A percentile compares a stretch with the other conserved stretches of the same genome.
These are phyloP conservation scores for Glaucidium brasilianum DNA, from an alignment of 2,113 vertebrate species.

Conservation along the genomic window DNA sequence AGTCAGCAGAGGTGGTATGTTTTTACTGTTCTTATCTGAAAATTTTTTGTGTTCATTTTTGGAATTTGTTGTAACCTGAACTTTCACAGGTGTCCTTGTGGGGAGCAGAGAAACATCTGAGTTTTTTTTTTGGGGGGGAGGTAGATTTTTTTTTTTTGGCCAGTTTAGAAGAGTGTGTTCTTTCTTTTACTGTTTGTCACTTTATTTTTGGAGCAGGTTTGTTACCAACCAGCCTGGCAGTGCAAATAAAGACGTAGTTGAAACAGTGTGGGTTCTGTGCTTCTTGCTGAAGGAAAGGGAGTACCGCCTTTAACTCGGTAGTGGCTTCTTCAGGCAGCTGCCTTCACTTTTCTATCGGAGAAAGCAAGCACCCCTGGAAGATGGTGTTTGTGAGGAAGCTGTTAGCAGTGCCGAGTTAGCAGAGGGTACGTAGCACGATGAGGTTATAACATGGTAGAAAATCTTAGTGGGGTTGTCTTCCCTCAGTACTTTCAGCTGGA, in stretches of 20 bases:
- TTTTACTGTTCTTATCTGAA: constrained; percentile 33
- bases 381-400: background rate
- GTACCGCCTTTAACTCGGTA: background rate
- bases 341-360: fast-evolving
- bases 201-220: constrained; percentile 66
- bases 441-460: background rate
- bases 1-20: background rate
- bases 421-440: background rate
- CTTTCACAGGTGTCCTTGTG: background rate
- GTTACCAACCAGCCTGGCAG: constrained; percentile 2
- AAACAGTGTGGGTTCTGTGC: constrained; percentile 40
- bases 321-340: background rate
- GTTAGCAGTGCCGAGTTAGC: background rate
- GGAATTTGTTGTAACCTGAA: background rate
- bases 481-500: background rate
- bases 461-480: background rate
- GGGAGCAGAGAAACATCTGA: background rate
- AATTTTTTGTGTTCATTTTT: background rate
- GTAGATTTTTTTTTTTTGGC: background rate
- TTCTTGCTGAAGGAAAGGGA: background rate
- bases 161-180: constrained; percentile 23
- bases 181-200: constrained; percentile 44
- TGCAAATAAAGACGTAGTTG: constrained; percentile 34
- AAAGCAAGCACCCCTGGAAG: background rate
- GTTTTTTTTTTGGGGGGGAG: background rate